Base-by-base conservation (phyloP, 2,797 vertebrate genomes). In the Leptatherina wallacei region DNA sequence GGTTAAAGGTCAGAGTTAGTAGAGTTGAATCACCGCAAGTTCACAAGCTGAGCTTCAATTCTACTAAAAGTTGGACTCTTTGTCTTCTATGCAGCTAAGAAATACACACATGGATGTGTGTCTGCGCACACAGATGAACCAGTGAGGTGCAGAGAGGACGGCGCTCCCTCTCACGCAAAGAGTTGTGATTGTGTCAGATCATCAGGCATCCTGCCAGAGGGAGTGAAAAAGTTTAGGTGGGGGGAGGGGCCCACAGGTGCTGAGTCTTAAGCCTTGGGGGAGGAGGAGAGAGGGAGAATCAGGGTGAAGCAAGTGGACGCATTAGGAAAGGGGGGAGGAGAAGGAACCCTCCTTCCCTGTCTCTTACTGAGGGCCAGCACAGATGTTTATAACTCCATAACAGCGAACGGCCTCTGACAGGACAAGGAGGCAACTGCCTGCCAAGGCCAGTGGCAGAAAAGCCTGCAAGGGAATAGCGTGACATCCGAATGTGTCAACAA, bases 151-250 rank as follows among this genome's bases (percentile, higher is more conserved):
- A 0, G 24, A 73, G 66, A 77, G 73, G 51, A 32, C 82, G 78
- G 78, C 77, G 49, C 77, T 87, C 73, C 75, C 85, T 91, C 88
- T 93, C 92, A 93, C 76, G 85, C 86, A 80, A 93, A 82, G 78
- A 79, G 81, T 78, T 11, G 69, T 71, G 87, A 85, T 90, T 88
- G 88, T 90, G 90, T 93, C 91, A 81, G 83, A 22, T 85, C 80
- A 78, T 73, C 14, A 40, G 92, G 91, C 89, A 12, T 58, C 64
- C 66, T 72, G 91, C 94, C 93, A 94, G 85, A 73, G 51, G 75
- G 77, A 69, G 83, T 65, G 69, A 71, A 84, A 76, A 76, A 72
- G 69, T 73, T 80, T 68, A 59, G 76, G 67, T 52, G 70, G 81
- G 63, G 52, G 85, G 83, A 60, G 79, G 80, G 87, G 61, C 61